Evolutionary conservation across 2,888 invertebrate genomes (phyloP).

Genomic region (Parascotia fuliginaria): DNA sequence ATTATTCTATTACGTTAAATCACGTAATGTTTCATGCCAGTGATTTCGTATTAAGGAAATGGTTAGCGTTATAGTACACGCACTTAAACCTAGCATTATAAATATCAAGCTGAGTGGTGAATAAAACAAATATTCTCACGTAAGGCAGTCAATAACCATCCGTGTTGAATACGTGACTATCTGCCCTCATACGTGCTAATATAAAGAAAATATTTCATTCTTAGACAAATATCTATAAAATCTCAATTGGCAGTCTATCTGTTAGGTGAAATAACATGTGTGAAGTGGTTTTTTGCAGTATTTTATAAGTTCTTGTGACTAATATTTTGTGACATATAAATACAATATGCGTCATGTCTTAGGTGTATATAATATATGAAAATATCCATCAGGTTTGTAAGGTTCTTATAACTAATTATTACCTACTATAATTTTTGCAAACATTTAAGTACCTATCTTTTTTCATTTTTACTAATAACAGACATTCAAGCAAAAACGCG

Average conservation of each 20-base stretch:
- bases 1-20: constrained; percentile 46
- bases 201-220: constrained; percentile 36
- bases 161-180: constrained; percentile 67
- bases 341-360: too few species aligned
- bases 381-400: too few species aligned
- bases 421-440: too few species aligned
- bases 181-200: constrained; percentile 60
- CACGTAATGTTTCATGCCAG: constrained; percentile 57
- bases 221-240: constrained; percentile 31
- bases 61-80: constrained; percentile 55
- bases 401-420: too few species aligned
- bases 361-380: too few species aligned
- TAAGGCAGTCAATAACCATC: constrained; percentile 64
- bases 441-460: too few species aligned
- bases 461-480: too few species aligned
- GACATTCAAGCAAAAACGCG: too few species aligned
- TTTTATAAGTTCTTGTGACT: not conserved
- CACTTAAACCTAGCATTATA: constrained; percentile 30
- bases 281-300: not conserved
- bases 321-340: too few species aligned
- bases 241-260: constrained; percentile 32
- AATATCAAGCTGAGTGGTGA: constrained; percentile 2
- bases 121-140: constrained; percentile 73
- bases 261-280: not conserved
- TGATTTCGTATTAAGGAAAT: constrained; percentile 61